These are phyloP conservation scores for Eurypyga helias DNA, from an alignment of 2,113 vertebrate species.

Conservation along the genomic window DNA sequence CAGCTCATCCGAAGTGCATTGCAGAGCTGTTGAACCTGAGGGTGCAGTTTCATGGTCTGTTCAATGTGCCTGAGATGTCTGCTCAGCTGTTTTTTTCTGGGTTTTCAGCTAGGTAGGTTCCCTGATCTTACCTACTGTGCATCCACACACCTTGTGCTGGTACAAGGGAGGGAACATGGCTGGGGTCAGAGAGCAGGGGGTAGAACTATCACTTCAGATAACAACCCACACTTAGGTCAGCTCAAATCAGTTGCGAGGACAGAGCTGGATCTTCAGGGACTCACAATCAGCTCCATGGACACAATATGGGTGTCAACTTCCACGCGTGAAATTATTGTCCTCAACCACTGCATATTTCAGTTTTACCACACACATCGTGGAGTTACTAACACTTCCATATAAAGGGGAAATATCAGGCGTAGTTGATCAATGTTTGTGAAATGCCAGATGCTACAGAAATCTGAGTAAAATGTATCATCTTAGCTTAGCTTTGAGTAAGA, in stretches of 20 bases:
- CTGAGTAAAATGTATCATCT: neutral
- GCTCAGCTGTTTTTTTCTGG: neutral
- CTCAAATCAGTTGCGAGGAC: neutral
- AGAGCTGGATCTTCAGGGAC: neutral
- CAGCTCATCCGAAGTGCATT: neutral
- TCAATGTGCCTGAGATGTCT: neutral
- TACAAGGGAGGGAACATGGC: neutral
- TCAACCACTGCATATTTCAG: neutral
- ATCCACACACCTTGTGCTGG: neutral
- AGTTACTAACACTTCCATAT: neutral
- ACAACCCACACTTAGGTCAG: neutral
- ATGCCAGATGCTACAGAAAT: neutral
- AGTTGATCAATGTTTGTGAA: neutral
- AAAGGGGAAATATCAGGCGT: neutral
- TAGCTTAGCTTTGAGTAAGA: neutral
- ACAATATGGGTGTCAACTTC: neutral
- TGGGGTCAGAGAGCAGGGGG: neutral
- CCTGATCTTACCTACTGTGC: neutral
- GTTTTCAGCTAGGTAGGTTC: neutral
- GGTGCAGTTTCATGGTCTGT: neutral
- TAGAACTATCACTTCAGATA: neutral
- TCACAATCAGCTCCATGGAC: neutral
- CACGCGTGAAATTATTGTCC: neutral
- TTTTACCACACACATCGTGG: neutral
- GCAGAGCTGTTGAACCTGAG: neutral